Evolutionary conservation across 1,140 invertebrate species (phyloP).

Genomic region (Chelonus insularis): DNA sequence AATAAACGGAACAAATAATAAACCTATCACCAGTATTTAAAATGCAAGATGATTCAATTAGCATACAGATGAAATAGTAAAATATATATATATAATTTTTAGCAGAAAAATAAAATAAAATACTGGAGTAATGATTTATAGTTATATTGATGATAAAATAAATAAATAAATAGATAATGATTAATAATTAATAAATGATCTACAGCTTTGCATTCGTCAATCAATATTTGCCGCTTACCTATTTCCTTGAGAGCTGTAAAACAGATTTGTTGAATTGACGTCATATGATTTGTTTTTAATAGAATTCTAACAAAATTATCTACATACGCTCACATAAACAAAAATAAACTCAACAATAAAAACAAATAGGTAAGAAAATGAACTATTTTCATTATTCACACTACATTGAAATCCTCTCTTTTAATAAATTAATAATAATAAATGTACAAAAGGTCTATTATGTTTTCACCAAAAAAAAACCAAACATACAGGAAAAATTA

Average conservation of each 20-base stretch:
- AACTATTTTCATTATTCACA: no score
- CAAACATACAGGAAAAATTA: no score
- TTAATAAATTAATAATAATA: no score
- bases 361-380: no score
- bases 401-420: no score
- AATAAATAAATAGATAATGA: conserved; percentile 39
- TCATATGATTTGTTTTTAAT: conserved; percentile 11
- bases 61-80: not conserved
- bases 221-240: conserved; percentile 56
- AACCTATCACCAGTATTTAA: conserved; percentile 50
- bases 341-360: no score
- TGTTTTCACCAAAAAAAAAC: no score
- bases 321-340: conserved; percentile 40
- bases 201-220: conserved; percentile 50
- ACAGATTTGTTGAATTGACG: conserved; percentile 46
- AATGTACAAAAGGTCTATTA: no score
- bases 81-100: not conserved
- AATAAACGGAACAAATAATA: conserved; percentile 40
- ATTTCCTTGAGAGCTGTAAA: conserved; percentile 59
- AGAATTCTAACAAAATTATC: conserved; percentile 28
- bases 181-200: no score
- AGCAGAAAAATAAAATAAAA: conserved; percentile 21
- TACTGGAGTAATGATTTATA: conserved; percentile 22
- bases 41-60: not conserved
- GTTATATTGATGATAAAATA: conserved; percentile 31